phyloP scores from a whole-genome alignment of 2,113 vertebrate species.

The Tonatia bakeri region DNA sequence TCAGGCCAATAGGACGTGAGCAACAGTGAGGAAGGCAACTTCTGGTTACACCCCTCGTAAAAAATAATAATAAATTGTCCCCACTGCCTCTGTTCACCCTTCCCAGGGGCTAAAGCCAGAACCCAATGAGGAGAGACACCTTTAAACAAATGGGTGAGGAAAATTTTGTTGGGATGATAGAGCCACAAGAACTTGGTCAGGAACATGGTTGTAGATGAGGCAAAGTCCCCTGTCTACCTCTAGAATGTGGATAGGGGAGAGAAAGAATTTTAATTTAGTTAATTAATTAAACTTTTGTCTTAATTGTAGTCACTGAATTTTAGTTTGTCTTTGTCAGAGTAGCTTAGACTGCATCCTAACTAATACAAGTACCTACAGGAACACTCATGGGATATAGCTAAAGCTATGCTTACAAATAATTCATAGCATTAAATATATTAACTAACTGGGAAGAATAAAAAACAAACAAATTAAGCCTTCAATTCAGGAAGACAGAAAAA shows the following conservation, averaged over 20 bases:
- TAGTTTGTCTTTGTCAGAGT: not conserved
- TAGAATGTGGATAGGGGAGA: not conserved
- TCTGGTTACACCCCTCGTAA: not conserved
- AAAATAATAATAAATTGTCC: not conserved
- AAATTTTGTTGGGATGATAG: not conserved
- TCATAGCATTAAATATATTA: not conserved
- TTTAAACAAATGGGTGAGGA: not conserved
- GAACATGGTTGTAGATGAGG: not conserved
- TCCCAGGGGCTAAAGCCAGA: not conserved
- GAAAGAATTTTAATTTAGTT: not conserved
- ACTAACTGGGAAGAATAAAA: not conserved
- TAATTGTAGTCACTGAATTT: not conserved
- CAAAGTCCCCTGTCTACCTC: not conserved
- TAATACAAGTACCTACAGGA: not conserved
- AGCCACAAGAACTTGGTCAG: not conserved
- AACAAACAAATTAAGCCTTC: not conserved
- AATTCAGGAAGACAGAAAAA: not conserved
- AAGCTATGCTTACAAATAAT: not conserved
- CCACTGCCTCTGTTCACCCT: not conserved
- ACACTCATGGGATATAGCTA: not conserved
- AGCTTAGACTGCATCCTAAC: not conserved
- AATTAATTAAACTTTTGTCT: not conserved
- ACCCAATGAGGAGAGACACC: not conserved
- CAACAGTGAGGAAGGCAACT: conserved; percentile 4
- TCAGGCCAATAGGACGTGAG: not conserved